Base-by-base conservation (phyloP, 1,140 invertebrate species). In the Temnothorax curvispinosus region DNA sequence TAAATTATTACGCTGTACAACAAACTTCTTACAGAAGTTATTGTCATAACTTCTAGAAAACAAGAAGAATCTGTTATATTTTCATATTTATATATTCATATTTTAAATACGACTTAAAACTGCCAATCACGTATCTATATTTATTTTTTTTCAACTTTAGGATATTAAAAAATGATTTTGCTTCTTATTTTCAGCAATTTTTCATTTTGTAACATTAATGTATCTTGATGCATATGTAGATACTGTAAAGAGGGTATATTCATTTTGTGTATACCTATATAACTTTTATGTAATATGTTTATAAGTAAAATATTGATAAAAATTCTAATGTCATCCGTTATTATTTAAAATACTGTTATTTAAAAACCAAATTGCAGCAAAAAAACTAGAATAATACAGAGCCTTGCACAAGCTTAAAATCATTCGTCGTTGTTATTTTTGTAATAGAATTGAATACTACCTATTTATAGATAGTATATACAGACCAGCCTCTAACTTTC, bases 401-500 rank as follows among this genome's bases (percentile, higher is more conserved):
- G 7, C 11, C 13, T 1, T 6, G 13, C n/a, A 56, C 60, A 41
- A 64, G 11, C 21, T 35, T 21, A 8, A 18, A n/a, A n/a, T 35
- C 27, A 52, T 27, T 8, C n/a, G 38, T 7, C 0, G 8, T 9
- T 52, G 18, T 38, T 21, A 52, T 41, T 52, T 52, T 52, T 56
- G 0, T 38, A 41, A 41, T 41, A 69, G n/a, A 54, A 15, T 50
- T 21, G 1, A 67, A 52, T 41, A 3, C 0, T 47, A 21, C 21
- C 21, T 21, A n/a, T 62, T 77, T 54, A 13, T 15, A 69, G 21
- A 69, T 35, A 13, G n/a, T 27, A 21, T 41, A 11, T 86, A 85
- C 54, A 67, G 44, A 86, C 18, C 78, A 87, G 44, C 27, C 21
- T 60, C 52, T 86, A 72, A 89, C 88, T 89, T 89, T 89, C 87